Base-by-base conservation (phyloP, 2,888 invertebrate species). In the Galerucella calmariensis region DNA sequence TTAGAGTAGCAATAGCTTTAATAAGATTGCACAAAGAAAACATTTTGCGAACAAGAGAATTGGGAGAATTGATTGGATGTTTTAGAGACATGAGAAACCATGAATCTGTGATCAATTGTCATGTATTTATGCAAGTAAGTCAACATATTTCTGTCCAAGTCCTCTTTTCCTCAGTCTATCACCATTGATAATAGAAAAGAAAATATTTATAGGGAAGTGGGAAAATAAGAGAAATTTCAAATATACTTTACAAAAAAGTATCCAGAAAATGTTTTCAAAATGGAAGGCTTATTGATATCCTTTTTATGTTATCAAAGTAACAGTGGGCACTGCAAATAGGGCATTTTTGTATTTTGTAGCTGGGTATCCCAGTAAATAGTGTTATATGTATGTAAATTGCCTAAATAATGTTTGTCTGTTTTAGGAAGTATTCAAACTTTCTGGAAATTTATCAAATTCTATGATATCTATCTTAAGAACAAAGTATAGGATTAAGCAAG, bases 1-100 rank as follows among this genome's bases (percentile, higher is more conserved):
- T 98, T 86, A 91, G 97, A 80, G 97, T 96, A 2, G 96, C 95
- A 69, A 85, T 98, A 79, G 94, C 96, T 11, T 89, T 98, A 81
- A 93, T 98, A 77, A 92, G 92, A 82, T 89, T 91, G 73, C 94
- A 95, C 84, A 90, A 91, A 82, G 88, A 90, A 12, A 90, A 91
- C 77, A 92, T 98, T 79, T 88, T 97, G 84, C 90, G 90, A 12
- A 94, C 95, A 82, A 92, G 92, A 77, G 96, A 96, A 85, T 94
- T 97, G 84, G 91, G 94, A 27, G 91, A 94, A 51, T 88, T 97
- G 78, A 94, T 95, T 2, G 92, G 93, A 82, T 92, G 95, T 84
- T 96, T 97, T 84, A 95, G 95, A 83, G 91, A 91, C 65, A 94
- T 97, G 83, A 93, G 94, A 44, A 93, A 92, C 84, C 94, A 94